A percentile compares a stretch with the other conserved stretches of the same genome.
Evolutionary conservation across 2,797 vertebrate species (phyloP).

Genomic region (Bryconaethiops microstoma): DNA sequence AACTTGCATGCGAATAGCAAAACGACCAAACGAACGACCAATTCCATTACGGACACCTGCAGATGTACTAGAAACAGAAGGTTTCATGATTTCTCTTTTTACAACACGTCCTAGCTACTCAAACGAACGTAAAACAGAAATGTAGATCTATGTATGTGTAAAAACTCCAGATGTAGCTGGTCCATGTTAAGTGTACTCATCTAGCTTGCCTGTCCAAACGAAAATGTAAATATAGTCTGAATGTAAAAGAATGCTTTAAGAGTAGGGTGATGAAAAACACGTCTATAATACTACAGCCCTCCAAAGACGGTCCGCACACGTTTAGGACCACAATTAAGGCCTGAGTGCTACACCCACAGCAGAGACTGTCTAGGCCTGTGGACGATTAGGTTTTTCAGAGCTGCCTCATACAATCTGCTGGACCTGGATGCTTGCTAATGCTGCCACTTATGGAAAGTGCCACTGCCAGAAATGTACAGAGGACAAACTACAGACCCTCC

Average conservation of each 20-base stretch:
- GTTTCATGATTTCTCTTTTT: not conserved
- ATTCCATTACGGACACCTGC: not conserved
- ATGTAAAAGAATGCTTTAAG: slow-evolving; percentile 35
- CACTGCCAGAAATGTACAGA: slow-evolving; percentile 50
- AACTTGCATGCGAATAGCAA: not conserved
- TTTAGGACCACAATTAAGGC: not conserved
- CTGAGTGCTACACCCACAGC: not conserved
- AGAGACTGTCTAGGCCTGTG: not conserved
- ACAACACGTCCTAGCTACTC: slow-evolving; percentile 4
- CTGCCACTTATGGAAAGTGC: slow-evolving; percentile 20
- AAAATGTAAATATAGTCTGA: slow-evolving; percentile 48
- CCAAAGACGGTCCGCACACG: slow-evolving; percentile 24
- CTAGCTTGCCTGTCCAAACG: slow-evolving; percentile 44
- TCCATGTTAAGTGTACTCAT: slow-evolving; percentile 30
- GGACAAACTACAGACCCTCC: not conserved
- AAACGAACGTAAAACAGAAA: not conserved
- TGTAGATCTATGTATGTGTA: slow-evolving; percentile 16
- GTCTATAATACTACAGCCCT: not conserved
- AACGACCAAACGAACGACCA: not conserved
- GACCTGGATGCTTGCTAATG: not conserved
- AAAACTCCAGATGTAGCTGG: slow-evolving; percentile 22
- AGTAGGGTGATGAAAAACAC: slow-evolving; percentile 6
- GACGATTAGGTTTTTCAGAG: not conserved
- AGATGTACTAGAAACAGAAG: not conserved
- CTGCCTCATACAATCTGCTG: not conserved